Evolutionary conservation across 2,888 invertebrate genomes (phyloP).

Genomic region (Amblyjoppa proteus): DNA sequence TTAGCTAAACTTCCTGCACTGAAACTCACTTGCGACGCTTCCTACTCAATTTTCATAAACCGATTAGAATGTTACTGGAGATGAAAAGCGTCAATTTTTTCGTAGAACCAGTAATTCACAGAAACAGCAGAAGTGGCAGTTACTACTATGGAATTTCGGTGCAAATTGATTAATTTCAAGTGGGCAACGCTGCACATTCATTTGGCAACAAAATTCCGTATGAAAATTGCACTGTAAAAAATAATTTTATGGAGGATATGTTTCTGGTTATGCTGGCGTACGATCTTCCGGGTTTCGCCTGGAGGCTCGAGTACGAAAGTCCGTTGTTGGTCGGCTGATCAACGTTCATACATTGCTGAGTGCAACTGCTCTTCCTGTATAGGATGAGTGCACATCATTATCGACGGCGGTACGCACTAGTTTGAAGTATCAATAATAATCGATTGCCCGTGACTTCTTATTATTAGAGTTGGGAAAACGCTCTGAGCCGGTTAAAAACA

Average conservation of each 20-base stretch:
- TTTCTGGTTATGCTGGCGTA: constrained; percentile 13
- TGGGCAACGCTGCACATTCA: not conserved
- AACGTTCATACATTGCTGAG: constrained; percentile 11
- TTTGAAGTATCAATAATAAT: constrained; percentile 49
- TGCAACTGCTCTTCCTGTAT: constrained; percentile 45
- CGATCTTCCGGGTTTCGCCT: constrained; percentile 64
- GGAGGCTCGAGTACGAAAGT: constrained; percentile 26
- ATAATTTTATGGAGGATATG: constrained; percentile 47
- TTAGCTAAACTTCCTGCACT: constrained; percentile 34
- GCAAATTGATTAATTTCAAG: not conserved
- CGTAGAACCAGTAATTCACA: not conserved
- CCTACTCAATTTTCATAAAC: constrained; percentile 37
- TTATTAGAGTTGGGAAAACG: constrained; percentile 23
- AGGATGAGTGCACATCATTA: constrained; percentile 14
- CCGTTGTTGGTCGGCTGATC: constrained; percentile 15
- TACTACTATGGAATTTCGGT: not conserved
- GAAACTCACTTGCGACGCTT: constrained; percentile 51
- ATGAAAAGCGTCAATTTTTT: constrained; percentile 11
- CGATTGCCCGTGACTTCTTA: constrained; percentile 41
- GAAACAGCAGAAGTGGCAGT: not conserved
- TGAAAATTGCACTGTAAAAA: constrained; percentile 43
- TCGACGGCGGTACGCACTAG: constrained; percentile 1
- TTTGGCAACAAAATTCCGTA: constrained; percentile 45
- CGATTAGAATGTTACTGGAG: constrained; percentile 21
- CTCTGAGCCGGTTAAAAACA: not conserved